Evolutionary conservation across 2,797 vertebrate genomes (phyloP), one percentile per base, ranked within the genome.

Genomic region (Scyliorhinus canicula): DNA sequence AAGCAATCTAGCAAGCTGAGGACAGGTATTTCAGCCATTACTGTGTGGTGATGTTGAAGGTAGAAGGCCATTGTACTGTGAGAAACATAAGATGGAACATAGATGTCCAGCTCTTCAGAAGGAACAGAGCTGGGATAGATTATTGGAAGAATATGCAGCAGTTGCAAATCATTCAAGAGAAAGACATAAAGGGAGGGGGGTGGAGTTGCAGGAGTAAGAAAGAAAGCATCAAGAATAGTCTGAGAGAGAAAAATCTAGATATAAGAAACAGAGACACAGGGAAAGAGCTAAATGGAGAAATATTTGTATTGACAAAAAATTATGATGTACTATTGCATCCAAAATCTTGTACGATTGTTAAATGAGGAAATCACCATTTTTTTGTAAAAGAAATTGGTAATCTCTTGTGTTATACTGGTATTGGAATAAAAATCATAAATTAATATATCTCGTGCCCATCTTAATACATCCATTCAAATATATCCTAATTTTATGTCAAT

Each of bases 381-480:
- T 35, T 60, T n/a, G n/a, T n/a, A 35, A 40, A 63, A 60, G 24
- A 60, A 60, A 40, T 63, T 63, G n/a, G 86, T 35, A 90, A 90
- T 90, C 35, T 4, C 5, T 11, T 24, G 86, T 90, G 57, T 63
- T 90, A 63, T 90, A 40, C 14, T 63, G 35, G 19, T 57, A 31
- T 90, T 90, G 86, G 86, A 60, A 60, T 57, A 90, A 63, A 90
- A 90, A 24, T 40, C 35, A 90, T 63, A 60, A 90, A 90, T 90
- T 50, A 88, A 88, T n/a, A n/a, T n/a, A n/a, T n/a, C n/a, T n/a
- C n/a, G 57, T 57, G 71, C 40, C 35, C 14, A 77, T 77, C 12
- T 16, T 77, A 40, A 40, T 77, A 5, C 3, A n/a, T 16, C 3
- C 12, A 16, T 77, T 77, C 35, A 77, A 55, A 50, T 88, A 57